phyloP scores from a whole-genome alignment of 2,113 vertebrate species.

The Sylvicapra grimmia region DNA sequence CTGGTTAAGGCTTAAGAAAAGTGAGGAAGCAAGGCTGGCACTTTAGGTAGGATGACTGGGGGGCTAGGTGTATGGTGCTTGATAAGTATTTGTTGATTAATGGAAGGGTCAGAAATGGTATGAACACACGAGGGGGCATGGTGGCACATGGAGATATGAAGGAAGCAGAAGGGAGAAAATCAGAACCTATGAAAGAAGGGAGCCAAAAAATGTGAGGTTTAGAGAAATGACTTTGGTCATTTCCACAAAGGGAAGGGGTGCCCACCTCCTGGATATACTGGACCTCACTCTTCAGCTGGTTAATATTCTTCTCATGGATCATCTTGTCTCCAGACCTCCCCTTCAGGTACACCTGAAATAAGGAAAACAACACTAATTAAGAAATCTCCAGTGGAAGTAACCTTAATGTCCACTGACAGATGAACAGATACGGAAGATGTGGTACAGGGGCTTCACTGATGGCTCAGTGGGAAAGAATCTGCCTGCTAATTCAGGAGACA shows the following conservation, averaged over 20 bases:
- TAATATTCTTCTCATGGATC: conserved; percentile 83
- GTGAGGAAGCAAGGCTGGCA: not conserved
- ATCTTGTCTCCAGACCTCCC: conserved; percentile 71
- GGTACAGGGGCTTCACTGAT: not conserved
- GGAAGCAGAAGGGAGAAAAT: not conserved
- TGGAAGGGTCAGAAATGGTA: not conserved
- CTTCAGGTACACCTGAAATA: conserved; percentile 81
- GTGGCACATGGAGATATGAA: not conserved
- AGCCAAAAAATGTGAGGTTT: not conserved
- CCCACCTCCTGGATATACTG: conserved; percentile 83
- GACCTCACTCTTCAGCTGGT: conserved; percentile 88
- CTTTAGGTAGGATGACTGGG: not conserved
- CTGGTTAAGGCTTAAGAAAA: not conserved
- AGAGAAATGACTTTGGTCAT: not conserved
- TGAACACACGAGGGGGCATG: not conserved
- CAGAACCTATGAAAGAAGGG: not conserved
- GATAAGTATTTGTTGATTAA: not conserved
- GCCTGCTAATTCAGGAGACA: not conserved
- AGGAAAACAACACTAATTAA: not conserved
- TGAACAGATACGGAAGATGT: not conserved
- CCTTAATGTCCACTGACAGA: not conserved
- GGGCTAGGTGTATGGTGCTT: not conserved
- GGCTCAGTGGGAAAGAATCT: not conserved
- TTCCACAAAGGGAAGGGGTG: not conserved
- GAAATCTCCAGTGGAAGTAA: not conserved